Evolutionary conservation across 2,113 vertebrate species (phyloP).

Genomic region (Ammodytes marinus): DNA sequence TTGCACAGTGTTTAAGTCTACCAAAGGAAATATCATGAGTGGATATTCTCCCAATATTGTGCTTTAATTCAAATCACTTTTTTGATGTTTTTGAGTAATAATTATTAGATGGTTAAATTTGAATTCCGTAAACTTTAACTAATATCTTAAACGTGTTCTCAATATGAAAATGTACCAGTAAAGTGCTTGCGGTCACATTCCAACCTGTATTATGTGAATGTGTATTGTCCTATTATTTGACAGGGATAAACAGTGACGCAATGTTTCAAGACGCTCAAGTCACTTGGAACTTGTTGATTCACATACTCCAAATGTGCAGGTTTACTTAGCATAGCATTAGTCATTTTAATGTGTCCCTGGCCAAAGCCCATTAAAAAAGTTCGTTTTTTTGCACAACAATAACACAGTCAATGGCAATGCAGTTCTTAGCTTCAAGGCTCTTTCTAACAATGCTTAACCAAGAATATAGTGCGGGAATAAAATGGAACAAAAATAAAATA

Average conservation of each 20-base stretch:
- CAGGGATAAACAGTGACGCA: neutral
- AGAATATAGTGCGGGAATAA: too few species aligned
- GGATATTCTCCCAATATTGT: neutral
- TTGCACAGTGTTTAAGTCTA: neutral
- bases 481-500: too few species aligned
- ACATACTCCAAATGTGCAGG: neutral
- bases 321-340: neutral
- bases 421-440: too few species aligned
- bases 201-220: neutral
- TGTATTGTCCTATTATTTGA: neutral
- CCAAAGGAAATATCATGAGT: neutral
- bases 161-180: neutral
- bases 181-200: neutral
- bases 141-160: neutral
- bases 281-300: constrained; percentile 10
- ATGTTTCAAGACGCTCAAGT: neutral
- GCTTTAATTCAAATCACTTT: neutral
- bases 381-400: too few species aligned
- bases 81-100: neutral
- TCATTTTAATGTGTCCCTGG: neutral
- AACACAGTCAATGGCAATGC: too few species aligned
- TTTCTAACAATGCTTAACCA: too few species aligned
- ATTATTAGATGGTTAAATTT: neutral
- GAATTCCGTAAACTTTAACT: too few species aligned
- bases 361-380: neutral